Evolutionary conservation across 2,797 vertebrate species (phyloP).

Genomic region (Hydrophis major): DNA sequence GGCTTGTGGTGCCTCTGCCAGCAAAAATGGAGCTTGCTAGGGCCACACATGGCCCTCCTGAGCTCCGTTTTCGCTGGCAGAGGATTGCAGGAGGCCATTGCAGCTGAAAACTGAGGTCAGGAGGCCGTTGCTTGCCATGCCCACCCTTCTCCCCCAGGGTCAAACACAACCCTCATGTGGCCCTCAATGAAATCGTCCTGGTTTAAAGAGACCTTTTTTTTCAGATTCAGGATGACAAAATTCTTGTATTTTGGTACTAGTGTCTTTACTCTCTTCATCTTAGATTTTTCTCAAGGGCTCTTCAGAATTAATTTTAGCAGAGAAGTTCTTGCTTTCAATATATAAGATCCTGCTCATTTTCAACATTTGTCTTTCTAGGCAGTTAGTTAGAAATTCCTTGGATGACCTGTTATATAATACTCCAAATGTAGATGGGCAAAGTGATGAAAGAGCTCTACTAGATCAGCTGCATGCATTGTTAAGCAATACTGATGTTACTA

Average conservation of each 20-base stretch:
- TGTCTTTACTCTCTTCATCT: not conserved
- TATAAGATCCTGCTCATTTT: not conserved
- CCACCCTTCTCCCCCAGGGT: no score
- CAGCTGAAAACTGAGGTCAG: no score
- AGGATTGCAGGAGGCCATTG: no score
- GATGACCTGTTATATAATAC: constrained; percentile 88
- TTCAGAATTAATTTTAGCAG: not conserved
- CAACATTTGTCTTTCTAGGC: constrained; percentile 69
- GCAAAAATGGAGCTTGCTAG: no score
- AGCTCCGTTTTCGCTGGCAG: no score
- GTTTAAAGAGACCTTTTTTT: not conserved
- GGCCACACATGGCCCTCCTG: no score
- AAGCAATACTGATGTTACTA: constrained; percentile 89
- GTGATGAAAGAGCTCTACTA: constrained; percentile 88
- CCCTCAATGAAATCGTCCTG: not conserved
- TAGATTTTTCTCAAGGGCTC: not conserved
- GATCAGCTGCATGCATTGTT: constrained; percentile 94
- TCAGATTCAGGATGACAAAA: not conserved
- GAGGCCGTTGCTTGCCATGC: no score
- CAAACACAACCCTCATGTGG: no score
- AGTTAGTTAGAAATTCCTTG: constrained; percentile 82
- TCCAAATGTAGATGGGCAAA: constrained; percentile 84
- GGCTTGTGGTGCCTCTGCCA: no score
- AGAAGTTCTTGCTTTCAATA: not conserved
- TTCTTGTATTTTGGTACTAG: not conserved